Evolutionary conservation across 2,113 vertebrate species (phyloP), one percentile per base, ranked within the genome.

Genomic region (Scortum barcoo): DNA sequence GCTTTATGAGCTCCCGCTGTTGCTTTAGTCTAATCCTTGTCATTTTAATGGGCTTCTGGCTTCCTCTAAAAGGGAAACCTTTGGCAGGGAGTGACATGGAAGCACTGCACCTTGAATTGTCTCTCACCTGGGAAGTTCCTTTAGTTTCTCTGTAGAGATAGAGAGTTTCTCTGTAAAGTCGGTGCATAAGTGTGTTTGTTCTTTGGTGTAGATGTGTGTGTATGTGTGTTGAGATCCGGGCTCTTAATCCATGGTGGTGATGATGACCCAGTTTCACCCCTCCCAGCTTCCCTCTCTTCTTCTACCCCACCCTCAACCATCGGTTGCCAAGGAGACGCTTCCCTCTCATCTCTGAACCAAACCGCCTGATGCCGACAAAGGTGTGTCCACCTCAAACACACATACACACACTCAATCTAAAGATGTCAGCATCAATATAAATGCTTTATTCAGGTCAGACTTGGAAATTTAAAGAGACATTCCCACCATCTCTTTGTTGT

Each of bases 221-320:
- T n/a, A n/a, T 76, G 65, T 44, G 54, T 19, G 20, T 77, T 22
- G 70, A 87, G 77, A 90, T 91, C 88, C 16, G 50, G 77, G 81
- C 63, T 54, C 61, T 89, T 93, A 93, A 94, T 94, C 92, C 91
- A 84, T 46, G 72, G 71, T 72, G 42, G 46, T 48, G 57, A 61
- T 65, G 88, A 91, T 94, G 93, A 94, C 93, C 93, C 93, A 94
- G 70, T 93, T 94, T 88, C 40, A 14, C 69, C 63, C 58, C 54
- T 14, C 5, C 26, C 67, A 36, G 51, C 22, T 56, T 13, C 68
- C 2, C 22, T 26, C 26, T 36, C 33, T 36, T 36, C 33, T 36
- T 36, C 33, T 36, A 24, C 60, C 63, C 82, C 70, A 24, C 84
- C 88, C 86, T 84, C 88, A 53, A n/a, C 58, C 7, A 66, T 26